These are phyloP conservation scores for Beroe forskalii DNA, from an alignment of 37 sponge, comb jelly and placozoan species.

Conservation along the genomic window DNA sequence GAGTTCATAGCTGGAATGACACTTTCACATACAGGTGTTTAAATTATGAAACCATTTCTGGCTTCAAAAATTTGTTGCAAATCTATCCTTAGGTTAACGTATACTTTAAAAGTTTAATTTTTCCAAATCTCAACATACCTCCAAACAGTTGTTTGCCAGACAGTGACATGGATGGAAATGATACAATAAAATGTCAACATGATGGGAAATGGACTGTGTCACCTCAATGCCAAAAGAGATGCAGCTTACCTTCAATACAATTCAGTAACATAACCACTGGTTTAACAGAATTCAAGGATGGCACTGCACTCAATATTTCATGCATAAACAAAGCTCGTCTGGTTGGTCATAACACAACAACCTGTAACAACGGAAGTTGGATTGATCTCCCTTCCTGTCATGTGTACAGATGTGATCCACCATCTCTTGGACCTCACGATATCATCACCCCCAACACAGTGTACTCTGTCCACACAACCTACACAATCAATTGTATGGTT, in stretches of 20 bases:
- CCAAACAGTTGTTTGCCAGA: neutral
- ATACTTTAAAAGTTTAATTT: no score
- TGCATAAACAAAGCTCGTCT: neutral
- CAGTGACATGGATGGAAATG: constrained; percentile 26
- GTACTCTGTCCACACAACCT: neutral
- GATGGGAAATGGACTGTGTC: neutral
- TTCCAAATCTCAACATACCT: no score
- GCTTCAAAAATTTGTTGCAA: neutral
- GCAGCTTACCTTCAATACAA: neutral
- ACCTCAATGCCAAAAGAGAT: constrained; percentile 7
- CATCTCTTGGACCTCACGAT: neutral
- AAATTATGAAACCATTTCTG: no score
- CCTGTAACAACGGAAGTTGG: constrained; percentile 9
- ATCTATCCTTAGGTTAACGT: no score
- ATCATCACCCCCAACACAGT: neutral
- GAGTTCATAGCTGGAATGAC: neutral
- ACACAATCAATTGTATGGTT: neutral
- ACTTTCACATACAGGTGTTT: constrained; percentile 27
- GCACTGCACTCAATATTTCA: neutral
- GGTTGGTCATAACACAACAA: constrained; percentile 5
- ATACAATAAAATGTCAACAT: constrained; percentile 10
- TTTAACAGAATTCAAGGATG: neutral
- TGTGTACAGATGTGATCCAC: constrained; percentile 10
- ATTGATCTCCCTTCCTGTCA: neutral
- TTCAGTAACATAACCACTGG: neutral